Conservation (phyloP, 2,797 vertebrate genomes). For the Gymnocypris eckloni region DNA sequence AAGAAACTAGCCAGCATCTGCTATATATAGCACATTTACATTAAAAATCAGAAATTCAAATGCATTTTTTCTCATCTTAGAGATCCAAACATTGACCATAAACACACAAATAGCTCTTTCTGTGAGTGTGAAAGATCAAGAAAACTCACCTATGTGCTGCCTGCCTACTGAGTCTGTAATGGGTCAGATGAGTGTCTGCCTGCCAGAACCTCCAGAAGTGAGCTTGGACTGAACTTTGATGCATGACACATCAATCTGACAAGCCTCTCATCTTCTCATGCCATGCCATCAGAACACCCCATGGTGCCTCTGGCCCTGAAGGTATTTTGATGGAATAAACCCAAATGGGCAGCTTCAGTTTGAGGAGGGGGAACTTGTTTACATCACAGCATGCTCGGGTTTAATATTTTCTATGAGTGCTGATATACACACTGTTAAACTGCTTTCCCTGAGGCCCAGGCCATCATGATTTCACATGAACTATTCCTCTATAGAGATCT, state of each 20-base stretch:
- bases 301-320: constrained; percentile 23
- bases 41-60: not conserved
- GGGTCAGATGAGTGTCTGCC: constrained; percentile 30
- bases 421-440: constrained; percentile 11
- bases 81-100: constrained; percentile 7
- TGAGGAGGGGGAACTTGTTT: constrained; percentile 63
- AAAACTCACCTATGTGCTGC: no score
- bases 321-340: constrained; percentile 52
- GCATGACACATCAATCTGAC: constrained; percentile 57
- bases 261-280: constrained; percentile 55
- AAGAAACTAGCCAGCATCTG: not conserved
- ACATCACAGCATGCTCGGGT: constrained; percentile 41
- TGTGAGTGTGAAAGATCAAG: no score
- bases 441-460: not conserved
- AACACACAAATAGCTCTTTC: constrained; percentile 9
- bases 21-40: not conserved
- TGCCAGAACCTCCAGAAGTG: constrained; percentile 12
- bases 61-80: not conserved
- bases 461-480: constrained; percentile 24
- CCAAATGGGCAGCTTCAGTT: constrained; percentile 50
- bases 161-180: constrained; percentile 36
- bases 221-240: constrained; percentile 39
- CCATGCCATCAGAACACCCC: constrained; percentile 19
- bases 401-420: constrained; percentile 33
- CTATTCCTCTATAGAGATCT: not conserved